These are phyloP conservation scores for Zeus faber DNA, from an alignment of 2,113 vertebrate genomes.

Conservation along the genomic window DNA sequence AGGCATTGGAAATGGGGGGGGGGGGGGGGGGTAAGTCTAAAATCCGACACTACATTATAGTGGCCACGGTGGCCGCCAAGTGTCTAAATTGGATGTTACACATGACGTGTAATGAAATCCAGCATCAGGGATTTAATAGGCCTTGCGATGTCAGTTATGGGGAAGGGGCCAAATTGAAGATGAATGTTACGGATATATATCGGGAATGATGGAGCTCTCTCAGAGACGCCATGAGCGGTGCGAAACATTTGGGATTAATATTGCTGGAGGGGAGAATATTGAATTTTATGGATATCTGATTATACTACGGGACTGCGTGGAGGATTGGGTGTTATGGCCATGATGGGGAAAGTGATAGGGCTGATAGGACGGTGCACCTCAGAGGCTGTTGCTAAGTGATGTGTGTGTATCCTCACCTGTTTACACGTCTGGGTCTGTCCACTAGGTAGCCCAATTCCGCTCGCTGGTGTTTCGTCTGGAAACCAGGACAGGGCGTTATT, in stretches of 20 bases:
- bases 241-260: conserved; percentile 31
- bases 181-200: conserved; percentile 57
- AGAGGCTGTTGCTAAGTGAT: conserved; percentile 1
- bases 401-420: conserved; percentile 83
- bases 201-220: conserved; percentile 44
- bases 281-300: conserved; percentile 40
- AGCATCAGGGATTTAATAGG: conserved; percentile 60
- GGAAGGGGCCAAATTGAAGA: conserved; percentile 59
- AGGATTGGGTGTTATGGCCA: neutral
- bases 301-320: conserved; percentile 21
- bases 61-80: conserved; percentile 51
- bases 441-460: conserved; percentile 98
- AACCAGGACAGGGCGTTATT: no score
- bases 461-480: conserved; percentile 96
- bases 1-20: conserved; percentile 16
- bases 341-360: neutral
- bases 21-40: conserved; percentile 30
- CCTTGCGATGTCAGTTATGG: conserved; percentile 50
- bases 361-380: conserved; percentile 1
- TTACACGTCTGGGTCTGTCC: conserved; percentile 97
- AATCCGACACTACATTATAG: conserved; percentile 43
- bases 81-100: conserved; percentile 69
- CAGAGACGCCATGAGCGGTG: conserved; percentile 41
- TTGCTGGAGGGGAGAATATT: conserved; percentile 40
- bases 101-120: conserved; percentile 67